Base-by-base conservation (phyloP, 2,888 invertebrate species). In the Cremastinae sp. region DNA sequence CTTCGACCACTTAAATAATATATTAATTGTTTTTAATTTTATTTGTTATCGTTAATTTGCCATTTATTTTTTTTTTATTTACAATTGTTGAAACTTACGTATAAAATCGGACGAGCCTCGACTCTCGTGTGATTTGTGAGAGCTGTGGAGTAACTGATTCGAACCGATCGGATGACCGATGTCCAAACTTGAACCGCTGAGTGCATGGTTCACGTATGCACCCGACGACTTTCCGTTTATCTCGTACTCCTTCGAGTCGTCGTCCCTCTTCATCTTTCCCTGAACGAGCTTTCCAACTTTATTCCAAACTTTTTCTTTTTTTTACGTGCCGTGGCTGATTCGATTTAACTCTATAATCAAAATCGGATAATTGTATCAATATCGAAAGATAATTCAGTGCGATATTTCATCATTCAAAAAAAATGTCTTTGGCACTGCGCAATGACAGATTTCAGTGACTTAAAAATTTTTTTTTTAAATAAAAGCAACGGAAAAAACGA, bases 91-190 rank as follows among this genome's bases (percentile, higher is more conserved):
- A 41, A 58, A 90, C 91, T 91, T 87, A 92, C 92, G 87, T 81
- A 92, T 92, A 80, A 92, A 92, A 79, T 93, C 93, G 82, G 92
- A 92, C 81, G 93, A 93, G 80, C 93, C 93, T 84, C 91, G 90
- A 61, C 91, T 89, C 69, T 90, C 91, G 62, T 88, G 89, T 35
- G 85, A 86, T 70, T 88, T 90, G 58, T 83, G 82, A 0, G 84
- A 83, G 55, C 64, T 78, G 12, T 77, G 78, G 49, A 81, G 68
- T 37, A 65, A 81, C n/a, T 64, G 74, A 61, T 80, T 79, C 1
- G 83, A 79, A 9, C 79, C 81, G 61, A 84, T 85, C 9, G 83
- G 59, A 47, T 83, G 78, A 12, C 62, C 71, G 39, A 84, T 77
- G 49, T 86, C 83, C 64, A 88, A 72, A 43, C 82, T 86, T 49